Base-by-base conservation (phyloP, 2,888 invertebrate genomes). In the Tetrapedia diversipes region DNA sequence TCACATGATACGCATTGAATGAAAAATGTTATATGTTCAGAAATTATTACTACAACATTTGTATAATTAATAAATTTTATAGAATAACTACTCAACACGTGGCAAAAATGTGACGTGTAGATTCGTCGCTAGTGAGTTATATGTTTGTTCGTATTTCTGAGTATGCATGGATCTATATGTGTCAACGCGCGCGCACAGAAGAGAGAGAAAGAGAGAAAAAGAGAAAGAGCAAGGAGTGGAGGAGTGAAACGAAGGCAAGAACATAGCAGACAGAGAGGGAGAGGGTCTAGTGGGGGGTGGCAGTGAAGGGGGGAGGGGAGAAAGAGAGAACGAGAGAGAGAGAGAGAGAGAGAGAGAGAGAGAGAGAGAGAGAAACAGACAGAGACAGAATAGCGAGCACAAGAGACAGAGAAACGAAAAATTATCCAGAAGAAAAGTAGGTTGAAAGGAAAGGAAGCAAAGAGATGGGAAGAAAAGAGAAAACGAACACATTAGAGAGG, bases 21-120 rank as follows among this genome's bases (percentile, higher is more conserved):
- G 4, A n/a, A 8, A 29, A 22, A 34, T 11, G 24, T 19, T 16
- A 4, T 27, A 49, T 14, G 1, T 10, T 39, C 10, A 1, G 4
- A 34, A 16, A 34, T 4, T 24, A 6, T 3, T 14, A 37, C 14
- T 7, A n/a, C 29, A n/a, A n/a, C n/a, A n/a, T n/a, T n/a, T n/a
- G n/a, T n/a, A n/a, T n/a, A n/a, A n/a, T n/a, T n/a, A n/a, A n/a
- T n/a, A n/a, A n/a, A n/a, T n/a, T n/a, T n/a, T n/a, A n/a, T n/a
- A n/a, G n/a, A n/a, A n/a, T n/a, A n/a, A n/a, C n/a, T n/a, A 60
- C 32, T 32, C 64, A 77, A 77, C 77, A 77, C 77, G 77, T 77
- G 77, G 77, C 77, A 77, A 77, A 77, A 77, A 77, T 77, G 49
- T 65, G 70, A 77, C 60, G 49, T 60, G 69, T 69, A 64, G 67